Conservation (phyloP, 2,113 vertebrate genomes). For the Percina caprodes region DNA sequence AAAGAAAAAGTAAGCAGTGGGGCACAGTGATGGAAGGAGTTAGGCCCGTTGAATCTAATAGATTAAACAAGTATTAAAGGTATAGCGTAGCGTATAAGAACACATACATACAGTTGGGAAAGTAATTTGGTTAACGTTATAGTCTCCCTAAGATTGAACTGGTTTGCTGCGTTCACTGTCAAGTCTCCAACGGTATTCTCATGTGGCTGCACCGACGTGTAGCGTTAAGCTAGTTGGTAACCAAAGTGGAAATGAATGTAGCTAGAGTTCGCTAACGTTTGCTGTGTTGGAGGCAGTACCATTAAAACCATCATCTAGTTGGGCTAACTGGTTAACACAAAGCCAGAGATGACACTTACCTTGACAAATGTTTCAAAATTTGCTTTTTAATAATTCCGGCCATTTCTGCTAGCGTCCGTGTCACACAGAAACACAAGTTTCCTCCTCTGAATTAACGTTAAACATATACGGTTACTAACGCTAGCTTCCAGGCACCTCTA, state of each 20-base stretch:
- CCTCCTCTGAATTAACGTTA: background rate
- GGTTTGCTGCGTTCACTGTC: conserved; percentile 34
- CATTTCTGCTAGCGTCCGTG: conserved; percentile 77
- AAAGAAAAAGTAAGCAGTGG: background rate
- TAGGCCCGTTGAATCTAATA: background rate
- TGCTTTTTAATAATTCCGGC: conserved; percentile 97
- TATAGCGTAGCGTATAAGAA: background rate
- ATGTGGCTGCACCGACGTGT: background rate
- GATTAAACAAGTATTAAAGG: background rate
- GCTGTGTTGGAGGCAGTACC: background rate
- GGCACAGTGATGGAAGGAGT: no score
- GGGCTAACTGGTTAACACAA: conserved; percentile 71
- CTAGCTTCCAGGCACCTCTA: conserved; percentile 26
- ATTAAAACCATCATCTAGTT: conserved; percentile 12
- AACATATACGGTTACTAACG: conserved; percentile 16
- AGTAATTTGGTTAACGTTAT: background rate
- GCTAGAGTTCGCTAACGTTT: background rate
- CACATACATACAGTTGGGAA: background rate
- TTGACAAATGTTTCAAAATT: conserved; percentile 96
- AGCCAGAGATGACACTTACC: conserved; percentile 83
- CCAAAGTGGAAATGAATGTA: conserved; percentile 1
- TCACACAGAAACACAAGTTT: background rate
- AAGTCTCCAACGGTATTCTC: background rate
- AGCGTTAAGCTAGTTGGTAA: background rate
- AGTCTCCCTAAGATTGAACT: background rate